Conservation (phyloP, 2,113 vertebrate species). For the Clinocottus analis region DNA sequence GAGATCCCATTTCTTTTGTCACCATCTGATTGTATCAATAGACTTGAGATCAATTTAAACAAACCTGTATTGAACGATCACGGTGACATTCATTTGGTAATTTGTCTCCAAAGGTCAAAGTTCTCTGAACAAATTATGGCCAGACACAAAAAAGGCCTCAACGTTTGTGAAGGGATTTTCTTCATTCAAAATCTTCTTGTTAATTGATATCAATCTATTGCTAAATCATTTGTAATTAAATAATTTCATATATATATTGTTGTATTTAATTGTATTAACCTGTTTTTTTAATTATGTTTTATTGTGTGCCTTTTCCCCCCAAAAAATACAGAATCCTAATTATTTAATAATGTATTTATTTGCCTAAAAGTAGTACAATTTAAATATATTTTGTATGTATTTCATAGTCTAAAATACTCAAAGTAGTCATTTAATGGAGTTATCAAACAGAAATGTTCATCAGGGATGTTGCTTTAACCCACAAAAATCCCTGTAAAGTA, state of each 20-base stretch:
- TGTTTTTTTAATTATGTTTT: too few relatives aligned
- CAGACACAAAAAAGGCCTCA: not conserved
- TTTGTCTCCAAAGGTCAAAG: not conserved
- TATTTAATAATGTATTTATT: not conserved
- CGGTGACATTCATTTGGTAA: not conserved
- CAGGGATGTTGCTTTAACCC: not conserved
- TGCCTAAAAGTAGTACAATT: not conserved
- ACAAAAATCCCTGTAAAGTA: too few relatives aligned
- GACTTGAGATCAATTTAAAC: too few relatives aligned
- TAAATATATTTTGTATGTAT: not conserved
- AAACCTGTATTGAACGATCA: too few relatives aligned
- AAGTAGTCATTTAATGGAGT: not conserved
- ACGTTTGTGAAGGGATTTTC: too few relatives aligned
- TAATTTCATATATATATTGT: too few relatives aligned
- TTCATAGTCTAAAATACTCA: not conserved
- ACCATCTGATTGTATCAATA: not conserved
- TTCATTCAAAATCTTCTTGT: too few relatives aligned
- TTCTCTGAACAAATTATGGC: not conserved
- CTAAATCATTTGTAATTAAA: too few relatives aligned
- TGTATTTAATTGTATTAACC: not conserved
- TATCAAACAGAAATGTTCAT: not conserved
- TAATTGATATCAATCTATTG: too few relatives aligned
- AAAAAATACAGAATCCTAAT: not conserved
- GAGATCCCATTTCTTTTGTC: too few relatives aligned
- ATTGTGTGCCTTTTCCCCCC: too few relatives aligned